Evolutionary conservation across 30 jellyfish, hydroid and myxozoan species (phyloP).

Genomic region (Hydra vulgaris): DNA sequence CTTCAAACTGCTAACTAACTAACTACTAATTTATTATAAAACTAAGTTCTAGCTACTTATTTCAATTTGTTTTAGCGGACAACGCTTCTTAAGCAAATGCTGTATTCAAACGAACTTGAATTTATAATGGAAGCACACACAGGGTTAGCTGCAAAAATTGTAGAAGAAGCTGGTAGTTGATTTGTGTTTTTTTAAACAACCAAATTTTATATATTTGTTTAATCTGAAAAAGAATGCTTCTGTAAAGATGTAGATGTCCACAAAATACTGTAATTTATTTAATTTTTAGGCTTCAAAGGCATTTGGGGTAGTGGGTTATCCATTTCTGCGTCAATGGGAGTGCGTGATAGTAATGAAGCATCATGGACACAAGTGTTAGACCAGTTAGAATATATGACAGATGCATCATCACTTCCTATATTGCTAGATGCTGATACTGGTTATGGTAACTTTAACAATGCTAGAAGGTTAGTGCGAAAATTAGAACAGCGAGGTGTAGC

Average conservation of each 20-base stretch:
- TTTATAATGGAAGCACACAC: constrained; percentile 94
- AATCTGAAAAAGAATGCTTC: no score
- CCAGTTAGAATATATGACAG: constrained; percentile 77
- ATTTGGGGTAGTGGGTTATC: constrained; percentile 97
- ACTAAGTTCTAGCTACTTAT: no score
- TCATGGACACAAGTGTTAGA: constrained; percentile 94
- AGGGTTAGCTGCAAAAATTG: constrained; percentile 92
- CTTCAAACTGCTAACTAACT: no score
- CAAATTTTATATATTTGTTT: neutral
- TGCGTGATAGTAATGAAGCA: constrained; percentile 86
- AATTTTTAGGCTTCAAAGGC: constrained; percentile 64
- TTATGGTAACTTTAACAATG: constrained; percentile 85
- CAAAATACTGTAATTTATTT: no score
- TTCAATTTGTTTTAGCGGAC: constrained; percentile 74
- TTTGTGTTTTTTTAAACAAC: neutral
- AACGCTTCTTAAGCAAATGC: constrained; percentile 69
- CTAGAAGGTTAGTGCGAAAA: constrained; percentile 71
- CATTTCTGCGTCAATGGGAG: constrained; percentile 83
- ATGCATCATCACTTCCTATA: constrained; percentile 72
- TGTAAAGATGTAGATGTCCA: no score
- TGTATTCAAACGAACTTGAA: constrained; percentile 56
- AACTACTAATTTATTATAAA: no score
- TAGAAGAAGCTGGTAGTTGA: constrained; percentile 83
- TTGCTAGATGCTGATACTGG: constrained; percentile 94
- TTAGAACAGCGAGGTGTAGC: constrained; percentile 88